phyloP scores from a whole-genome alignment of 1,140 invertebrate species.

The Polypedilum pembai region DNA sequence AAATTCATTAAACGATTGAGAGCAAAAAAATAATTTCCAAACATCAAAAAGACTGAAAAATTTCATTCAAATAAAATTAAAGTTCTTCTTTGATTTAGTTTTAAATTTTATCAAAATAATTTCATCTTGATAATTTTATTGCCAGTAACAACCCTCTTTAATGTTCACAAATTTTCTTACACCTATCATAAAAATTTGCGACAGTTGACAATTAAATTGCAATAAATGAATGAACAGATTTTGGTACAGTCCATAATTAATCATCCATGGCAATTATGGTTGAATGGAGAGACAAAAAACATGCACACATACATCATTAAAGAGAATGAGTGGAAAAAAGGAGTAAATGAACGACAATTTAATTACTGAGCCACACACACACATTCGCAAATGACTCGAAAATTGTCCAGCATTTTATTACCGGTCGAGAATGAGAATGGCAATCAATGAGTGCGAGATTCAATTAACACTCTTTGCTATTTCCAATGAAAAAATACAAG shows the following conservation, averaged over 20 bases:
- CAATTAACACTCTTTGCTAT: too few relatives aligned
- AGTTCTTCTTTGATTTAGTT: too few relatives aligned
- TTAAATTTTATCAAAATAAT: too few relatives aligned
- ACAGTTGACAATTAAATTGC: slow-evolving; percentile 12
- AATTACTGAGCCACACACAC: not conserved
- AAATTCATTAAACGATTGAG: too few relatives aligned
- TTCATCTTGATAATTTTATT: too few relatives aligned
- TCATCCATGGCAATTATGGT: not conserved
- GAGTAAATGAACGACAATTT: not conserved
- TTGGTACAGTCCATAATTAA: not conserved
- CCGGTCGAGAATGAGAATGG: not conserved
- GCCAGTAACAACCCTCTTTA: too few relatives aligned
- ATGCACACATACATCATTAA: too few relatives aligned
- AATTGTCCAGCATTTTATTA: slow-evolving; percentile 1
- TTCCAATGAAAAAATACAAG: too few relatives aligned
- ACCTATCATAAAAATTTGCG: not conserved
- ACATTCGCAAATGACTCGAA: not conserved
- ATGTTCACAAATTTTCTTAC: too few relatives aligned
- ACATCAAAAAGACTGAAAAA: too few relatives aligned
- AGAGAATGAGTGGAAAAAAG: not conserved
- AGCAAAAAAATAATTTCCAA: too few relatives aligned
- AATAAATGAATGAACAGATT: not conserved
- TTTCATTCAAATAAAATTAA: too few relatives aligned
- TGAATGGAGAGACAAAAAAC: not conserved
- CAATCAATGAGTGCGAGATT: not conserved